Conservation (phyloP, 2,113 vertebrate genomes). For the Centropus unirufus region DNA sequence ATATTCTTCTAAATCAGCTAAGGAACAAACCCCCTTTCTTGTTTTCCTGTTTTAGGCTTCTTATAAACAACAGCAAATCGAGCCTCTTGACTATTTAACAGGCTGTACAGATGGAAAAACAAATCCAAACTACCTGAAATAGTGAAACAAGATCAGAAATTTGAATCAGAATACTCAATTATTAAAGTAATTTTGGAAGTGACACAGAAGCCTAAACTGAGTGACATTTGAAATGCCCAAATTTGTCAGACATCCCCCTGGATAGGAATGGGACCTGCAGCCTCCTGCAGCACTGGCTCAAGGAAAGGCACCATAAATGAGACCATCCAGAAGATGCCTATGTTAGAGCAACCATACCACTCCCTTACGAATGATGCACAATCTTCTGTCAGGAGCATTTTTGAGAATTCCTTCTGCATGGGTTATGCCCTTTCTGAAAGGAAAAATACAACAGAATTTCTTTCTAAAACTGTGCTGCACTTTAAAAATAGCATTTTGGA, state of each 20-base stretch:
- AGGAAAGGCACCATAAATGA: neutral
- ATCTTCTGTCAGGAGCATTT: neutral
- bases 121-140: neutral
- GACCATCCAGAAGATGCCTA: neutral
- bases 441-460: neutral
- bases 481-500: neutral
- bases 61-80: neutral
- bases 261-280: neutral
- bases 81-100: neutral
- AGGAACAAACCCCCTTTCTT: neutral
- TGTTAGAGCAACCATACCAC: neutral
- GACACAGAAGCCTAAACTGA: neutral
- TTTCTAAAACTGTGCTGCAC: neutral
- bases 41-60: neutral
- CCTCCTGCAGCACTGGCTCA: neutral
- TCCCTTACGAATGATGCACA: neutral
- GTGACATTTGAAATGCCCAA: neutral
- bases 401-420: neutral
- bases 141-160: neutral
- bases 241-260: neutral
- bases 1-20: neutral
- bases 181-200: neutral
- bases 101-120: neutral
- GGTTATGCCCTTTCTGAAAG: neutral
- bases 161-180: neutral